Evolutionary conservation across 2,888 invertebrate genomes (phyloP).

Genomic region (Seladonia tumulorum): DNA sequence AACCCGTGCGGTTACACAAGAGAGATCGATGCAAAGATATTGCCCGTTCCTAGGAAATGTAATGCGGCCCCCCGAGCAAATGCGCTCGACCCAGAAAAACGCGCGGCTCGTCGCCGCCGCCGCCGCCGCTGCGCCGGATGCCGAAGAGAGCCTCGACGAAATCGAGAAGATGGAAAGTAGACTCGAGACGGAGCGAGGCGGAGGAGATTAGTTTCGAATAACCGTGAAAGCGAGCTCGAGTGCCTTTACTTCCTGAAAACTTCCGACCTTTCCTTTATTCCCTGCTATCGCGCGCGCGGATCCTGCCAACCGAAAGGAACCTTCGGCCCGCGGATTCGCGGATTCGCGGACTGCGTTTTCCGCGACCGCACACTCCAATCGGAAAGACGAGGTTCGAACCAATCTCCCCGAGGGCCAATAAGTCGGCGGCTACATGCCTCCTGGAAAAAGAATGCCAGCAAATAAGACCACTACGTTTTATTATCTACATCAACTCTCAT

Average conservation of each 20-base stretch:
- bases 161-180: slow-evolving; percentile 66
- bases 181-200: slow-evolving; percentile 38
- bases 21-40: slow-evolving; percentile 73
- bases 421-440: neutral
- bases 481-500: neutral
- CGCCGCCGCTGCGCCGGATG: neutral
- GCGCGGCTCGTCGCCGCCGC: slow-evolving; percentile 35
- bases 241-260: slow-evolving; percentile 40
- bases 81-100: slow-evolving; percentile 70
- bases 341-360: neutral
- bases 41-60: slow-evolving; percentile 71
- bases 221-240: slow-evolving; percentile 38
- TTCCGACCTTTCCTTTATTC: slow-evolving; percentile 16
- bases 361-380: slow-evolving; percentile 5
- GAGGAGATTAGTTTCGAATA: slow-evolving; percentile 60
- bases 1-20: slow-evolving; percentile 16
- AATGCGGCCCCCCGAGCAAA: slow-evolving; percentile 71
- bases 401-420: neutral
- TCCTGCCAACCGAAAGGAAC: slow-evolving; percentile 21
- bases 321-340: neutral
- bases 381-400: neutral
- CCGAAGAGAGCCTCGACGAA: slow-evolving; percentile 54
- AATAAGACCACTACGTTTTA: neutral
- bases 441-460: neutral
- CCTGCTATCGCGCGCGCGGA: neutral